These are phyloP conservation scores for Muntiacus muntjak DNA, from an alignment of 2,113 vertebrate genomes.

Conservation along the genomic window DNA sequence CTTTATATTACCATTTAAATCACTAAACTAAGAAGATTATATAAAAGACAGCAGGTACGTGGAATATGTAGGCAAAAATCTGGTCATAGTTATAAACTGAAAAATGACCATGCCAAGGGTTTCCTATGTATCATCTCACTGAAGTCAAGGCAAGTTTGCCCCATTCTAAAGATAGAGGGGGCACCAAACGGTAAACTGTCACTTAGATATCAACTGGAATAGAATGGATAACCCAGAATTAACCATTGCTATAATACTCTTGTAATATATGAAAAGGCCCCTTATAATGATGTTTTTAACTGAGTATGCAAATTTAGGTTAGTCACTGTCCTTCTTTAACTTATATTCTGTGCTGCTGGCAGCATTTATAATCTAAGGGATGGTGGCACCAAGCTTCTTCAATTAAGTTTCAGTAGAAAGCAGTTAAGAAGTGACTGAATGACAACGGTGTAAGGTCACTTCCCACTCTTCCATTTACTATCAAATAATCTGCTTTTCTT, in stretches of 20 bases:
- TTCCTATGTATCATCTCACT: background rate
- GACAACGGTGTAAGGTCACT: background rate
- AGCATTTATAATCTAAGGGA: background rate
- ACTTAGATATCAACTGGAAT: background rate
- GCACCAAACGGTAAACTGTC: background rate
- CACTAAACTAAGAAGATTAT: background rate
- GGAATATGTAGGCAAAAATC: background rate
- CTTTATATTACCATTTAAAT: background rate
- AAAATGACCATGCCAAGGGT: background rate
- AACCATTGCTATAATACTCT: background rate
- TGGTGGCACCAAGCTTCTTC: background rate
- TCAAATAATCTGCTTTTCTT: background rate
- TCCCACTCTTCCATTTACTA: background rate
- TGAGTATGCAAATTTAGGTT: background rate
- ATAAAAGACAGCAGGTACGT: background rate
- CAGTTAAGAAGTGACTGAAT: background rate
- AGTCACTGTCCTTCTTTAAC: background rate
- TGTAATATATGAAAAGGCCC: background rate
- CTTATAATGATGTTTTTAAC: background rate
- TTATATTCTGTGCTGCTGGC: background rate
- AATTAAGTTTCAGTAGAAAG: background rate
- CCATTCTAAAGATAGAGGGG: background rate
- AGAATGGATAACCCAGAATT: background rate
- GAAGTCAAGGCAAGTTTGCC: background rate
- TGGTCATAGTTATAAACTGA: background rate